A percentile compares a stretch with the other conserved stretches of the same genome.
These are phyloP conservation scores for Calosoma granatense DNA, from an alignment of 1,140 invertebrate genomes.

Conservation along the genomic window DNA sequence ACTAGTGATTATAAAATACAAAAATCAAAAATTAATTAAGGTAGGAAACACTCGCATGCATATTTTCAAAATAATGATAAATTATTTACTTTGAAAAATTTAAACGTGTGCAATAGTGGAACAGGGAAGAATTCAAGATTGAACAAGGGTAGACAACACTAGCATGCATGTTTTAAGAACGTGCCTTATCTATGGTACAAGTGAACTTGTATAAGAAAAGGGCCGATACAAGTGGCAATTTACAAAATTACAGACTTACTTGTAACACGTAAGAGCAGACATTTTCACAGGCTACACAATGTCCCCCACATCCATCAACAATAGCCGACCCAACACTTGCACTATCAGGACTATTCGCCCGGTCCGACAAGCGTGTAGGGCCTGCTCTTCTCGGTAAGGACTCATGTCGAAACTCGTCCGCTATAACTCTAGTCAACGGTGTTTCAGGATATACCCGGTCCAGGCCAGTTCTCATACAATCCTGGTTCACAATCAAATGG, in stretches of 20 bases:
- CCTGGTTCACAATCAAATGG: not conserved
- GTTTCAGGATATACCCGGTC: constrained; percentile 1
- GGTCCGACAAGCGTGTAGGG: constrained; percentile 23
- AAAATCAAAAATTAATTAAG: too few relatives aligned
- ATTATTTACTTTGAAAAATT: too few relatives aligned
- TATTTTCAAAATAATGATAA: too few relatives aligned
- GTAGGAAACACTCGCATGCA: too few relatives aligned
- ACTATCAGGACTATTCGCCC: constrained; percentile 29
- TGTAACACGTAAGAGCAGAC: constrained; percentile 54
- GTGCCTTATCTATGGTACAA: too few relatives aligned
- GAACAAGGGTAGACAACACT: too few relatives aligned
- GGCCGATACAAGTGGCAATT: too few relatives aligned
- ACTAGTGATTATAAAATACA: too few relatives aligned
- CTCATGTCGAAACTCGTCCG: not conserved
- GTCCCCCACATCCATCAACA: constrained; percentile 49
- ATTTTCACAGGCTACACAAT: constrained; percentile 53
- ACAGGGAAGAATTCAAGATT: too few relatives aligned
- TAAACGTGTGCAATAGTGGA: too few relatives aligned
- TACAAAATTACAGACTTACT: constrained; percentile 35
- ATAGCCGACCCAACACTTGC: constrained; percentile 30
- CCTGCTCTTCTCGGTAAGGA: not conserved
- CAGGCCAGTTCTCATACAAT: not conserved
- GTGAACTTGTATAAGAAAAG: too few relatives aligned
- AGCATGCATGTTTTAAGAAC: too few relatives aligned
- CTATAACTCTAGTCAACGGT: not conserved